Evolutionary conservation across 2,797 vertebrate species (phyloP).

Genomic region (Clarias pachynema): DNA sequence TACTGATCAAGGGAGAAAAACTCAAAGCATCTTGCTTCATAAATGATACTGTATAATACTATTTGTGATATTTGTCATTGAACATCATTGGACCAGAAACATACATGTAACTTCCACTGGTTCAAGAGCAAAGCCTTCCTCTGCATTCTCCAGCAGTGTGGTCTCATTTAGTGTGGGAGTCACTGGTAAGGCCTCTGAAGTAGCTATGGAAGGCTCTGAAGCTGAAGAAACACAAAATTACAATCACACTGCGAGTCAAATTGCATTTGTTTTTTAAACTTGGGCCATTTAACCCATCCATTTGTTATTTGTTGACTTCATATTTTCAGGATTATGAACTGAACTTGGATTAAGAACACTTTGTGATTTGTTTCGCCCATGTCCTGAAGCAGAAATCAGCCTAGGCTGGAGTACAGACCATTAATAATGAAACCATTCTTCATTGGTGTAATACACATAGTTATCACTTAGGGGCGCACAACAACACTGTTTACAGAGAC

Average conservation of each 20-base stretch:
- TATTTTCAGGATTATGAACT: not conserved
- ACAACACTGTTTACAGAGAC: not conserved
- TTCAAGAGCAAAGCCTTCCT: constrained; percentile 71
- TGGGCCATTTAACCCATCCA: not conserved
- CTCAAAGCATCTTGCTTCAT: not conserved
- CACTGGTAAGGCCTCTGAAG: constrained; percentile 1
- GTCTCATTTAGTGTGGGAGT: constrained; percentile 55
- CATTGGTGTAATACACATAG: not conserved
- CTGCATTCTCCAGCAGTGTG: constrained; percentile 59
- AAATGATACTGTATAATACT: not conserved
- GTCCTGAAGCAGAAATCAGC: not conserved
- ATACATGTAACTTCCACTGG: constrained; percentile 72
- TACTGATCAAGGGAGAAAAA: not conserved
- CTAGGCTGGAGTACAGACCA: not conserved
- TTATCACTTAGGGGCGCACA: constrained; percentile 4
- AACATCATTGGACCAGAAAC: constrained; percentile 31
- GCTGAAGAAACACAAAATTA: constrained; percentile 22
- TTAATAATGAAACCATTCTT: not conserved
- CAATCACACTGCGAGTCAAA: not conserved
- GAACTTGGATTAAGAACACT: not conserved
- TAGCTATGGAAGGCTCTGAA: constrained; percentile 1
- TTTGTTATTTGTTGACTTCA: not conserved
- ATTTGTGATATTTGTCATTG: constrained; percentile 1
- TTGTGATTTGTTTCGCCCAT: not conserved
- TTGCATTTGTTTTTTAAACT: not conserved